Base-by-base conservation (phyloP, 2,888 invertebrate species). In the Phaonia tiefii region DNA sequence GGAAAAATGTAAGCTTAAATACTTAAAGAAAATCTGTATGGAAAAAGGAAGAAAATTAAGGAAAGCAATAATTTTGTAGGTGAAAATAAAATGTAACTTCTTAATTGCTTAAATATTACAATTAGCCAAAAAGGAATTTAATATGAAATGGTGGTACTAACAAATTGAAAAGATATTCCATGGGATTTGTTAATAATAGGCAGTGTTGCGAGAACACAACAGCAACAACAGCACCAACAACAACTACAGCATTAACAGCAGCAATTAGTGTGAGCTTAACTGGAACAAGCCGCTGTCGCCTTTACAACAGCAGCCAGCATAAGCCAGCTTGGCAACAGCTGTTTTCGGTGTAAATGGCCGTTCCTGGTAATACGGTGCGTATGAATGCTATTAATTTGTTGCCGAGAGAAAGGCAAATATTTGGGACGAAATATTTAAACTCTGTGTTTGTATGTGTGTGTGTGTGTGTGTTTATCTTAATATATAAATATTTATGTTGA, bases 311-410 rank as follows among this genome's bases (percentile, higher is more conserved):
- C 56, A 56, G 76, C 42, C 31, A 46, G 60, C 13, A n/a, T n/a
- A n/a, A n/a, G n/a, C n/a, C n/a, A 37, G 46, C 46, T 49, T 63
- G 54, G 67, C 75, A 75, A 81, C 80, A 81, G 75, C 78, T 81
- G 81, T 78, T 81, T 37, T 39, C 56, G 46, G 25, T 25, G 25
- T 63, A 56, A 78, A 75, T 39, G 54, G 58, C 46, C 54, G 67
- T 54, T 20, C 2, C 60, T 71, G 80, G 71, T 78, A 51, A 25
- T 65, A 69, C 65, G 81, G 78, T 80, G 80, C 80, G 80, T 81
- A 81, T 81, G 71, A 81, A 75, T 78, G 60, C 75, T 17, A 81
- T 69, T 80, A 80, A 80, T 76, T 75, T 75, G 42, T 58, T 58
- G 8, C 31, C 3, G 31, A 65, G 49, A 44, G 26, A 49, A 46